Evolutionary conservation across 2,797 vertebrate species (phyloP).

Genomic region (Dallia pectoralis): DNA sequence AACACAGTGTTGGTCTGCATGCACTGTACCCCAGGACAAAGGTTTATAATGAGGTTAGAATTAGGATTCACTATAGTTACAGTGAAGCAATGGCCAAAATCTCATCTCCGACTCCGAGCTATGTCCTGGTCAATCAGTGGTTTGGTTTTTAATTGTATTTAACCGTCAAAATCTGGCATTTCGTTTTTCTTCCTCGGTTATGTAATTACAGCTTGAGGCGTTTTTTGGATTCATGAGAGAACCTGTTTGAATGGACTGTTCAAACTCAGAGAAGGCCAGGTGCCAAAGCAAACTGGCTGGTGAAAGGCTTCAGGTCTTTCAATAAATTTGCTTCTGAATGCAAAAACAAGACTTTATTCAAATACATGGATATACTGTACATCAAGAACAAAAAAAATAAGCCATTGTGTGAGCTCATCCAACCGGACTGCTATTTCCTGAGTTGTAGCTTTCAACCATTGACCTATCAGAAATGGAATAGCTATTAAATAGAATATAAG

Average conservation of each 20-base stretch:
- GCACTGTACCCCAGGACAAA: slow-evolving; percentile 52
- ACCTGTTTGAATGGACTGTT: background rate
- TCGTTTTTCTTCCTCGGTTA: slow-evolving; percentile 35
- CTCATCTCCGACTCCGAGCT: slow-evolving; percentile 35
- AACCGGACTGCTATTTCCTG: background rate
- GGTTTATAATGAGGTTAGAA: slow-evolving; percentile 38
- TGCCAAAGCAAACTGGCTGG: slow-evolving; percentile 7
- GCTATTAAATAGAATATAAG: too few relatives aligned
- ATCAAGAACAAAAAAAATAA: slow-evolving; percentile 7
- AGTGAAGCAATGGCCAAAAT: slow-evolving; percentile 33
- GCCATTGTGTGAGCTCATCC: background rate
- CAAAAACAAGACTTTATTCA: slow-evolving; percentile 14
- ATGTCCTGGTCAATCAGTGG: slow-evolving; percentile 18
- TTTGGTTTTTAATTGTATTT: slow-evolving; percentile 35
- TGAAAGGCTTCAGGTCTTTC: slow-evolving; percentile 10
- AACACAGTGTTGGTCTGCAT: background rate
- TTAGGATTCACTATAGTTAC: slow-evolving; percentile 6
- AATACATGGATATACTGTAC: slow-evolving; percentile 12
- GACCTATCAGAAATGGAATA: background rate
- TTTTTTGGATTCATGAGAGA: slow-evolving; percentile 17
- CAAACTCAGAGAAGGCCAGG: slow-evolving; percentile 10
- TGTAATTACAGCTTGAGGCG: slow-evolving; percentile 41
- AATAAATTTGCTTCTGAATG: slow-evolving; percentile 4
- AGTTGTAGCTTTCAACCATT: background rate
- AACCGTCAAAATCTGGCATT: slow-evolving; percentile 23